Conservation (phyloP, 2,888 invertebrate genomes). For the Hemaris fuciformis region DNA sequence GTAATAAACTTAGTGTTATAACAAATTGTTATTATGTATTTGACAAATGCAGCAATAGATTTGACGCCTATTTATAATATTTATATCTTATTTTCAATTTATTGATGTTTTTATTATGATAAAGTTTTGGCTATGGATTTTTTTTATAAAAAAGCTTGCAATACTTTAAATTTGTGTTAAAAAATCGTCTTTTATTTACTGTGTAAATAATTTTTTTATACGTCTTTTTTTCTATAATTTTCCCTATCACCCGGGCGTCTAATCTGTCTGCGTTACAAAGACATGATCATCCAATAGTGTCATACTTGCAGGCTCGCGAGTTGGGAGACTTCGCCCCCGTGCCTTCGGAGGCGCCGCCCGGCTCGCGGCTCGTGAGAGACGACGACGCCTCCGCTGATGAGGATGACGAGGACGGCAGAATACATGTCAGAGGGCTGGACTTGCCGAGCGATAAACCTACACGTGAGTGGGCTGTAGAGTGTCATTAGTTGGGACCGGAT, state of each 20-base stretch:
- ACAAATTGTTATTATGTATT: neutral
- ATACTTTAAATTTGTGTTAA: no score
- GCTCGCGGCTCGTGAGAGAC: constrained; percentile 84
- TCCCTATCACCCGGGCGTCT: neutral
- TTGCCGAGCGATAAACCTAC: constrained; percentile 79
- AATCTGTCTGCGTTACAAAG: neutral
- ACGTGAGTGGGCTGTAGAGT: constrained; percentile 83
- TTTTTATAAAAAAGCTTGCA: neutral
- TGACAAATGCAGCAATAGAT: neutral
- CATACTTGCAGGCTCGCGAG: constrained; percentile 64
- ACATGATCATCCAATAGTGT: constrained; percentile 26
- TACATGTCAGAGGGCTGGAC: constrained; percentile 91
- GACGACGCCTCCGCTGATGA: constrained; percentile 92
- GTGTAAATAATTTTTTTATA: no score
- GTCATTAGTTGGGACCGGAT: no score
- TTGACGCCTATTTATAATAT: neutral
- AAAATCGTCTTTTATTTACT: no score
- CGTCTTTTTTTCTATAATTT: neutral
- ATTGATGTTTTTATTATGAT: neutral
- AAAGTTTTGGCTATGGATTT: neutral
- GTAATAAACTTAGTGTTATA: neutral
- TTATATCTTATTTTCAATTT: neutral
- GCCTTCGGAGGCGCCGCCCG: constrained; percentile 55
- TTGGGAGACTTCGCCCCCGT: constrained; percentile 80
- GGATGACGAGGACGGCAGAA: constrained; percentile 89